phyloP scores from a whole-genome alignment of 1,140 invertebrate genomes.

The Leucophenga varia region DNA sequence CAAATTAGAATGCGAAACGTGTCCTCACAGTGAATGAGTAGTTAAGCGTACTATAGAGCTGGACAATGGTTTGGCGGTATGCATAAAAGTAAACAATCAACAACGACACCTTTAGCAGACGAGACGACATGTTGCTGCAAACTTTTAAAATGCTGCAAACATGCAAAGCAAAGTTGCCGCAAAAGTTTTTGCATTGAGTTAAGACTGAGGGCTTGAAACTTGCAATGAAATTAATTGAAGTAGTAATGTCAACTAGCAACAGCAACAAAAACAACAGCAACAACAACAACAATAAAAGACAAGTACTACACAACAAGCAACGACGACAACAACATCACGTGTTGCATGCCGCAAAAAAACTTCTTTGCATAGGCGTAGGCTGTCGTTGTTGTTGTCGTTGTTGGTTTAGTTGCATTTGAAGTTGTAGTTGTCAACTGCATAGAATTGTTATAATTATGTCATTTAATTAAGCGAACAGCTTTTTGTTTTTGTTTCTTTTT shows the following conservation, averaged over 20 bases:
- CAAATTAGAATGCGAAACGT: slow-evolving; percentile 56
- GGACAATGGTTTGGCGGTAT: slow-evolving; percentile 41
- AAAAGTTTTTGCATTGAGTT: too few relatives aligned
- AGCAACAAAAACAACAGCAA: slow-evolving; percentile 14
- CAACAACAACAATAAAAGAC: slow-evolving; percentile 9
- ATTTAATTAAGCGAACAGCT: slow-evolving; percentile 56
- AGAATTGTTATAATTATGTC: slow-evolving; percentile 57
- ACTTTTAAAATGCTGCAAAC: neutral
- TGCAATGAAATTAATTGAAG: slow-evolving; percentile 49
- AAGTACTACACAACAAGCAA: neutral
- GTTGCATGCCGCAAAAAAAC: slow-evolving; percentile 41
- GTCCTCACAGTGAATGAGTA: slow-evolving; percentile 39
- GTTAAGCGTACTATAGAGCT: slow-evolving; percentile 15
- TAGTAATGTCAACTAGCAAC: slow-evolving; percentile 49
- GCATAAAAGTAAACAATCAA: slow-evolving; percentile 8
- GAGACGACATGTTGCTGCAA: too few relatives aligned
- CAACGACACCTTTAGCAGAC: neutral
- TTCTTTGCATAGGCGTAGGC: slow-evolving; percentile 18
- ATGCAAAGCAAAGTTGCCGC: slow-evolving; percentile 21
- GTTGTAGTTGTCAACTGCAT: slow-evolving; percentile 24
- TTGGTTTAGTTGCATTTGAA: slow-evolving; percentile 1
- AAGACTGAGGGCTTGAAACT: too few relatives aligned
- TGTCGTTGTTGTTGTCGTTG: too few relatives aligned
- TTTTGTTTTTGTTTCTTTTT: too few relatives aligned
- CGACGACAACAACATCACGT: slow-evolving; percentile 28